Base-by-base conservation (phyloP, 2,888 invertebrate species). In the Ornithoptera priamus region DNA sequence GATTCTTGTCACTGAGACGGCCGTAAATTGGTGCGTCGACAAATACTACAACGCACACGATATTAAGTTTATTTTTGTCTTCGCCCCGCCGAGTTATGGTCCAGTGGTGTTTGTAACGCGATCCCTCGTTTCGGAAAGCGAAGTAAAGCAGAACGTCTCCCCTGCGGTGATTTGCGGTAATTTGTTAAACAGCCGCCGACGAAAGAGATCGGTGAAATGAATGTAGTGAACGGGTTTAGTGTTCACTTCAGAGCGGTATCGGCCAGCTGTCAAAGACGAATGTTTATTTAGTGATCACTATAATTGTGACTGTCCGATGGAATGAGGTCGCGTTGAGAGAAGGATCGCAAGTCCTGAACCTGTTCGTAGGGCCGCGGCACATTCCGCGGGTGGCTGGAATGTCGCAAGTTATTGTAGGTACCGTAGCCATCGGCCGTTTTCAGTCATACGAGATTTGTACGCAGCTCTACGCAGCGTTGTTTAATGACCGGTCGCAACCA, bases 41-140 rank as follows among this genome's bases (percentile, higher is more conserved):
- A 88, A 91, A 89, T 88, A 88, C 82, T 87, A 86, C 87, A 88
- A 90, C 90, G 90, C 89, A 89, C 87, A 88, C 86, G 89, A 89
- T 91, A 90, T 90, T 90, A 91, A 89, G 92, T 92, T 92, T 92
- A 92, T 92, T 92, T 92, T 92, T 86, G 92, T 92, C 92, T 90
- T 88, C 89, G 90, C 89, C 84, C 85, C 89, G 89, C 82, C 87
- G 90, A 90, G 91, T 91, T 91, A 91, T 92, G 90, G 90, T 92
- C 92, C 90, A 92, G 90, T 88, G 89, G 78, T 87, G 87, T 88
- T 89, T 88, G 92, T 92, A 92, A 92, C 81, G 90, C 85, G 92
- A 92, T 92, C 92, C 88, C 86, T 80, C 82, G 84, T 86, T 88
- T 88, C 85, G 84, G 85, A 88, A 89, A 90, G 86, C 83, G 83